Percentiles rank a stretch among this genome's conserved stretches.
Evolutionary conservation across 2,797 vertebrate species (phyloP).

Genomic region (Semaprochilodus insignis): DNA sequence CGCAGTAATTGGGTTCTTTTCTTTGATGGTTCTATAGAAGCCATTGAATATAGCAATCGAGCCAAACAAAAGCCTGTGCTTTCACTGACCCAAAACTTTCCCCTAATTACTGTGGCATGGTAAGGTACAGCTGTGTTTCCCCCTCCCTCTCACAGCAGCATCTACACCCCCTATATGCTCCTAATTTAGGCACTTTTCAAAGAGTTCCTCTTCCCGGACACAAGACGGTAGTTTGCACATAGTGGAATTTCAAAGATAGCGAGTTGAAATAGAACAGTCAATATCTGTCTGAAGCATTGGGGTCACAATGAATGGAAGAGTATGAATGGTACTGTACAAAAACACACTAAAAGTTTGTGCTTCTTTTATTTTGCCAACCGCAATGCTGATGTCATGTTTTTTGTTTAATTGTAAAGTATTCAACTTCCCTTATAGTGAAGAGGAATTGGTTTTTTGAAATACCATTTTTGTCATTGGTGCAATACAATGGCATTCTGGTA

Average conservation of each 20-base stretch:
- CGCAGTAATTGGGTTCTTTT: slow-evolving; percentile 81
- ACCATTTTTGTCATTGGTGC: no score
- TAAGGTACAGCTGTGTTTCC: slow-evolving; percentile 68
- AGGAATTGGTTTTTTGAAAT: background rate
- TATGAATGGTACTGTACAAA: background rate
- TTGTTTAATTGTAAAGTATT: background rate
- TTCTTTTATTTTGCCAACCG: background rate
- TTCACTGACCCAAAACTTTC: slow-evolving; percentile 78
- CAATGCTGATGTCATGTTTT: background rate
- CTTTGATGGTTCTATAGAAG: slow-evolving; percentile 75
- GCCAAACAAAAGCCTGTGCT: slow-evolving; percentile 79
- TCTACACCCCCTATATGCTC: slow-evolving; percentile 39
- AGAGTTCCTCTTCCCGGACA: slow-evolving; percentile 27
- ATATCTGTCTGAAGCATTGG: background rate
- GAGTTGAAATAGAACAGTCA: slow-evolving; percentile 34
- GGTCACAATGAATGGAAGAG: no score
- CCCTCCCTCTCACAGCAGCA: slow-evolving; percentile 54
- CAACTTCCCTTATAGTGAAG: background rate
- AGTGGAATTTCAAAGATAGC: slow-evolving; percentile 43
- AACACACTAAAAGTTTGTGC: background rate
- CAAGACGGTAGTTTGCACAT: slow-evolving; percentile 55
- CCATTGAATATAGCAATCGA: slow-evolving; percentile 78
- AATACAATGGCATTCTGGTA: background rate
- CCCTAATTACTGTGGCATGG: slow-evolving; percentile 75
- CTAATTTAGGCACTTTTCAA: slow-evolving; percentile 45